phyloP scores from a whole-genome alignment of 1,140 invertebrate genomes.

The Vollenhovia emeryi region DNA sequence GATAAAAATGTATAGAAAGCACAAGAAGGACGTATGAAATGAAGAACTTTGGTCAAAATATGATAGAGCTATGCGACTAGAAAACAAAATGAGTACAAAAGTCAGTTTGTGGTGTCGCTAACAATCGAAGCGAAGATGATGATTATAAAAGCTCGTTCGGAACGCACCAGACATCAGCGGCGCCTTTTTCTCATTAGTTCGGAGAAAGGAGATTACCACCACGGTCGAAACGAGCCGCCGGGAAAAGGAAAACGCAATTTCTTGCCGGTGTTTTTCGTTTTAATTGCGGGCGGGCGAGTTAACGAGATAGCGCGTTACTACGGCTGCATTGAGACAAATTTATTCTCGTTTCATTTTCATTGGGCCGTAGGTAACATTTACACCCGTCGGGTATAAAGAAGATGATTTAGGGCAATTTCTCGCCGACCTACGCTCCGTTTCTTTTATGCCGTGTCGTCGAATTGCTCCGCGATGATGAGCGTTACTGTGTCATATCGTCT shows the following conservation, averaged over 20 bases:
- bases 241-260: conserved; percentile 62
- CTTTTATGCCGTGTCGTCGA: conserved; percentile 9
- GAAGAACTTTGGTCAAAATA: neutral
- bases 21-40: neutral
- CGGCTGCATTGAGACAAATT: conserved; percentile 38
- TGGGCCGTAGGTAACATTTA: conserved; percentile 43
- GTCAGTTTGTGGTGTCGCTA: neutral
- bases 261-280: conserved; percentile 62
- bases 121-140: conserved; percentile 17
- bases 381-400: conserved; percentile 11
- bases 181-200: conserved; percentile 60
- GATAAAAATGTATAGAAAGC: neutral
- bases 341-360: conserved; percentile 59
- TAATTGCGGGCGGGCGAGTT: conserved; percentile 63
- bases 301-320: conserved; percentile 59
- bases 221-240: neutral
- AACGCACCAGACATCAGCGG: conserved; percentile 8
- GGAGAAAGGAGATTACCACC: conserved; percentile 52
- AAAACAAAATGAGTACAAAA: neutral
- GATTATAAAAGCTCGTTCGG: conserved; percentile 26
- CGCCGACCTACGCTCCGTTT: neutral
- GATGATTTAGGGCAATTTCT: conserved; percentile 18
- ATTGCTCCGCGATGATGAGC: neutral
- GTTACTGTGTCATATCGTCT: neutral
- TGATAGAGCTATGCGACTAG: neutral